phyloP scores from a whole-genome alignment of 1,140 invertebrate genomes.

The Notospermus geniculatus region DNA sequence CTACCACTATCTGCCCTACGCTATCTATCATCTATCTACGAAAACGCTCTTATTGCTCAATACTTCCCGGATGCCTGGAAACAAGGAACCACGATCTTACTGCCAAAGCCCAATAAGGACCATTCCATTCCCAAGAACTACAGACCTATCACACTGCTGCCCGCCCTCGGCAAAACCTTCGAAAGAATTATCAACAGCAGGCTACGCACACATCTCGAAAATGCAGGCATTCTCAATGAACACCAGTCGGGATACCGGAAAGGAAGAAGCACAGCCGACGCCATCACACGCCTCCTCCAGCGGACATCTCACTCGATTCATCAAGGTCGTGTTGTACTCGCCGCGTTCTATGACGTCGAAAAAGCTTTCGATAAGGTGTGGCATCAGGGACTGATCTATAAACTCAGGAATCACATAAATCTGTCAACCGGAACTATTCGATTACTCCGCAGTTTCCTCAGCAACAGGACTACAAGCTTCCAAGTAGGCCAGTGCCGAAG shows the following conservation, averaged over 20 bases:
- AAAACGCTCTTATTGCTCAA: no score
- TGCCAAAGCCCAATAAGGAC: not conserved
- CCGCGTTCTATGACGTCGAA: not conserved
- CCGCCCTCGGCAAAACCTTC: not conserved
- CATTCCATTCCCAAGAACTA: not conserved
- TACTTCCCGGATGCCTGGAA: not conserved
- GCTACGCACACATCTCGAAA: not conserved
- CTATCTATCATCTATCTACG: no score
- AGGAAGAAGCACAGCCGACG: not conserved
- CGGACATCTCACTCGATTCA: not conserved
- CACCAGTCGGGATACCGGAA: not conserved
- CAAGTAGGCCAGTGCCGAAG: not conserved
- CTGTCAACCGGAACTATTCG: not conserved
- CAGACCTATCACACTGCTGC: not conserved
- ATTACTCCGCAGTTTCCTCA: not conserved
- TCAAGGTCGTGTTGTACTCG: not conserved
- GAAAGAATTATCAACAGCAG: not conserved
- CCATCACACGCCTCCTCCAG: not conserved
- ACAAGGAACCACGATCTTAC: not conserved
- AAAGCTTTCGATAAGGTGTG: slow-evolving; percentile 6
- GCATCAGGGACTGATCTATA: not conserved
- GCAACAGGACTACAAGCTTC: not conserved
- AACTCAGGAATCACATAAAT: not conserved
- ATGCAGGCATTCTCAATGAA: not conserved
- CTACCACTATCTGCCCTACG: no score